Conservation (phyloP, 2,113 vertebrate species). For the Cyprinodon tularosa region DNA sequence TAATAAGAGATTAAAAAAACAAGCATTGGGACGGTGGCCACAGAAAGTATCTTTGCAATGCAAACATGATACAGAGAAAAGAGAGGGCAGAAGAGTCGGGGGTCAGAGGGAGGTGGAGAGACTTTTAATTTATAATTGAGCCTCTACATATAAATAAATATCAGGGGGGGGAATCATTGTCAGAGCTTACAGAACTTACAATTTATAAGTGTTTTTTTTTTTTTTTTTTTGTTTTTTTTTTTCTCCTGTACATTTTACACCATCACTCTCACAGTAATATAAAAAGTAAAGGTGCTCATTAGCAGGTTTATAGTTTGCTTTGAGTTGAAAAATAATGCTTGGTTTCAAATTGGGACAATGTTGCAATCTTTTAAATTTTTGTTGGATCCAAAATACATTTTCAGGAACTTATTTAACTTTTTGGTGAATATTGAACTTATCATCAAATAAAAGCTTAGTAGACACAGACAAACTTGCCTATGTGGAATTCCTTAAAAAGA, state of each 20-base stretch:
- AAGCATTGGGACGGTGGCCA: slow-evolving; percentile 59
- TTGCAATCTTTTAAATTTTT: not conserved
- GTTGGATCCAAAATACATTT: not conserved
- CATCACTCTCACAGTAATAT: not conserved
- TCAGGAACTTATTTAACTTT: not conserved
- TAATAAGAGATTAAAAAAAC: slow-evolving; percentile 66
- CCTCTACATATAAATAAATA: slow-evolving; percentile 43
- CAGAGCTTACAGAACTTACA: slow-evolving; percentile 16
- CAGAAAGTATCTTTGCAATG: slow-evolving; percentile 36
- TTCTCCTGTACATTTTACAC: too few species aligned
- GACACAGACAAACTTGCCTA: not conserved
- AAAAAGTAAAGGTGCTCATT: not conserved
- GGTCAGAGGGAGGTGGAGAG: slow-evolving; percentile 23
- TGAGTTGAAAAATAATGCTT: not conserved
- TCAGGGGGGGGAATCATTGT: slow-evolving; percentile 28
- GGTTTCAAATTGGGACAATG: not conserved
- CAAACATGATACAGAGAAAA: slow-evolving; percentile 48
- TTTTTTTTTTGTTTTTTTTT: not conserved
- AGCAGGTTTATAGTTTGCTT: not conserved
- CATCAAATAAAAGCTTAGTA: not conserved
- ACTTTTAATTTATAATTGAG: slow-evolving; percentile 25
- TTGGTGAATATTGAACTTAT: not conserved
- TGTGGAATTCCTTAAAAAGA: not conserved
- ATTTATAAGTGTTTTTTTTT: slow-evolving; percentile 9
- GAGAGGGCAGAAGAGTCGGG: slow-evolving; percentile 11